Percentiles rank a stretch among this genome's conserved stretches.
phyloP scores from a whole-genome alignment of 2,113 vertebrate genomes.

The Asarcornis scutulata region DNA sequence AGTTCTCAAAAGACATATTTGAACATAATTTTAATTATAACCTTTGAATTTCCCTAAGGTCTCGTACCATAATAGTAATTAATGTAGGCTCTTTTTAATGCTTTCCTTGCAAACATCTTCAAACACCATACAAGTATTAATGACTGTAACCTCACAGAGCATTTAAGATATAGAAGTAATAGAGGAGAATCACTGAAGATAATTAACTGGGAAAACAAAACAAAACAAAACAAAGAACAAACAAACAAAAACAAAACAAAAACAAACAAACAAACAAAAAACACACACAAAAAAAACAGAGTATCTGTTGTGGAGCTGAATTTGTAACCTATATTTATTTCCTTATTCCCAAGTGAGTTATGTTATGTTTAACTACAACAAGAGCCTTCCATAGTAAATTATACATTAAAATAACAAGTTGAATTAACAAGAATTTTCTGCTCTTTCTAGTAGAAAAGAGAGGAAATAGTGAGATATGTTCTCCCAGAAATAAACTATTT shows the following conservation, averaged over 20 bases:
- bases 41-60: not conserved
- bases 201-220: not conserved
- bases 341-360: not conserved
- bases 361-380: not conserved
- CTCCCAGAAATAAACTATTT: not conserved
- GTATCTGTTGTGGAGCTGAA: not conserved
- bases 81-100: not conserved
- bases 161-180: not conserved
- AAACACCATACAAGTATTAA: not conserved
- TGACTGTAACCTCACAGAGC: not conserved
- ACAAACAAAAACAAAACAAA: no score
- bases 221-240: no score
- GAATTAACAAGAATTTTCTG: not conserved
- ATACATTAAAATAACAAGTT: not conserved
- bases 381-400: not conserved
- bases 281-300: not conserved
- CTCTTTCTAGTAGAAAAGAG: not conserved
- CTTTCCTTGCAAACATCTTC: not conserved
- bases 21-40: constrained; percentile 7
- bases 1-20: not conserved
- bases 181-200: not conserved
- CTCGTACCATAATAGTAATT: not conserved
- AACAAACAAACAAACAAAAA: no score
- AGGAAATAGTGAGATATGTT: not conserved
- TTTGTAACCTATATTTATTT: not conserved